Percentiles rank a stretch among this genome's conserved stretches.
Evolutionary conservation across 2,888 invertebrate genomes (phyloP).

Genomic region (Osedax fenrisi): DNA sequence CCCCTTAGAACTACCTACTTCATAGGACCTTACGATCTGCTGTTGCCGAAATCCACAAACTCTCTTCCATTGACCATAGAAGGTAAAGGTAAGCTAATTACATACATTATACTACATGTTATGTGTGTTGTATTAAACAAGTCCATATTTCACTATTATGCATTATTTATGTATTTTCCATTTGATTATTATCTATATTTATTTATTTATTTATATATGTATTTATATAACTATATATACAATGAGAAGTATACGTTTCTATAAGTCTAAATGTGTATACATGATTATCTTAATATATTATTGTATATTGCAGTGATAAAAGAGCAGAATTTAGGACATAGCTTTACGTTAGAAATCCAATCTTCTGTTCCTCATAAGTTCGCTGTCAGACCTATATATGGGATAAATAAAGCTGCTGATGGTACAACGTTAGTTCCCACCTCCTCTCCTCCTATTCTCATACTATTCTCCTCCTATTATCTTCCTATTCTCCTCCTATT

Average conservation of each 20-base stretch:
- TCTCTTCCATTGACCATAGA: conserved; percentile 67
- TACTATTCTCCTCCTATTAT: too few relatives aligned
- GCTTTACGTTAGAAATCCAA: conserved; percentile 78
- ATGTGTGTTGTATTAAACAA: not conserved
- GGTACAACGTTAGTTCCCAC: conserved; percentile 67
- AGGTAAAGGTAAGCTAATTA: conserved; percentile 42
- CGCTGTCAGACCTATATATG: conserved; percentile 55
- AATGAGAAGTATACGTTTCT: too few relatives aligned
- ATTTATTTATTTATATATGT: too few relatives aligned
- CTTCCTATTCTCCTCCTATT: too few relatives aligned
- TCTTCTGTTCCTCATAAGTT: conserved; percentile 73
- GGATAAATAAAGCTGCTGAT: conserved; percentile 56
- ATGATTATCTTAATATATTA: too few relatives aligned
- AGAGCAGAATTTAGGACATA: conserved; percentile 66
- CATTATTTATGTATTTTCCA: not conserved
- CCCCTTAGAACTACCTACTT: conserved; percentile 87
- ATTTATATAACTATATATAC: too few relatives aligned
- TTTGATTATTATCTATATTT: not conserved
- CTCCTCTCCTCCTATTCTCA: too few relatives aligned
- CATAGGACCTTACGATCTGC: conserved; percentile 77
- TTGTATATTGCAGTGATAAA: conserved; percentile 55
- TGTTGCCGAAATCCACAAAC: conserved; percentile 65
- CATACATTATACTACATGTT: not conserved
- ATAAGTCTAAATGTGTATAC: too few relatives aligned
- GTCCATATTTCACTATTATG: not conserved